These are phyloP conservation scores for Bucco capensis DNA, from an alignment of 2,113 vertebrate species.

Conservation along the genomic window DNA sequence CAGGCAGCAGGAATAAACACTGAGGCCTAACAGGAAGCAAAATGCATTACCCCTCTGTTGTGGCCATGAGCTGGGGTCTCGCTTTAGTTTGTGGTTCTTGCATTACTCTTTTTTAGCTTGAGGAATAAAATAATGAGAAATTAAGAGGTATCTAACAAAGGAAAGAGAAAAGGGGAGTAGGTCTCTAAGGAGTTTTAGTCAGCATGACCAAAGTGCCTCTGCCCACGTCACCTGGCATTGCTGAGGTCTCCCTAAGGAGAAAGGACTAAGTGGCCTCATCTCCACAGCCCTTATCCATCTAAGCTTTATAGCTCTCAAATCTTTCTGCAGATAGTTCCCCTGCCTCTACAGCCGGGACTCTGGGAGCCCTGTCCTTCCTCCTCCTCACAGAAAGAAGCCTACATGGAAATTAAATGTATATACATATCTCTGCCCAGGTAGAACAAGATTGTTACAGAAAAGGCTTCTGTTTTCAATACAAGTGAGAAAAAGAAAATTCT, in stretches of 20 bases:
- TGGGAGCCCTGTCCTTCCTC: neutral
- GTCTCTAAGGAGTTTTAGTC: neutral
- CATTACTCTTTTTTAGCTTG: too few species aligned
- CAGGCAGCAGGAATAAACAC: neutral
- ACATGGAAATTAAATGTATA: neutral
- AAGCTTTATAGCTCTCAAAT: too few species aligned
- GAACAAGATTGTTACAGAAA: neutral
- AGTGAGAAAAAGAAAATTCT: too few species aligned
- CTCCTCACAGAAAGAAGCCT: neutral
- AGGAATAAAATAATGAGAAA: neutral
- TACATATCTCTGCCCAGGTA: too few species aligned
- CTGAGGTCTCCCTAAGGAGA: neutral
- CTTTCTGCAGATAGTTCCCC: neutral
- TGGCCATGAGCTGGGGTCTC: fast-evolving
- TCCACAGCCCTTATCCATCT: neutral
- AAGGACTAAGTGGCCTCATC: neutral
- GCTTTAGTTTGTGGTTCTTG: neutral
- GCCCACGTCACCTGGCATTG: neutral
- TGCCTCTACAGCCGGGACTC: neutral
- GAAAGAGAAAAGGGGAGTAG: too few species aligned
- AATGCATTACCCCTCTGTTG: fast-evolving
- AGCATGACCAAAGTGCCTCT: neutral
- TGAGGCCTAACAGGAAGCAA: fast-evolving
- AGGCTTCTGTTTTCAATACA: too few species aligned
- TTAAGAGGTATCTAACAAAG: neutral